Conservation (phyloP, 2,113 vertebrate genomes). For the Pheucticus melanocephalus region DNA sequence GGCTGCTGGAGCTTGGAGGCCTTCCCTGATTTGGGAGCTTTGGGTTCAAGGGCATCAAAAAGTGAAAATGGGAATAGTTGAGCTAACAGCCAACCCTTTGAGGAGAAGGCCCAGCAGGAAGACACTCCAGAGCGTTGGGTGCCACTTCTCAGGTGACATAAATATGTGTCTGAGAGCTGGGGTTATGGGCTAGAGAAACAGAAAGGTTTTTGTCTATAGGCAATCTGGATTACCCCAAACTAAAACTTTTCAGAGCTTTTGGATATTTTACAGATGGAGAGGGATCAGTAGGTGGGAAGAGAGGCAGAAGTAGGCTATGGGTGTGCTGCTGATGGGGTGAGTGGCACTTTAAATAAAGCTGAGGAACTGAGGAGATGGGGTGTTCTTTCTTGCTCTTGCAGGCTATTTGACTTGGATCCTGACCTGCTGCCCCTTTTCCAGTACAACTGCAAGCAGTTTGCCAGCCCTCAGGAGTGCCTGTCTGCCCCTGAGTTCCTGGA, state of each 20-base stretch:
- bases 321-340: neutral
- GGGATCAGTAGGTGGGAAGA: neutral
- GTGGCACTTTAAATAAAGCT: neutral
- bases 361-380: neutral
- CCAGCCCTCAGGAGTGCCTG: constrained; percentile 86
- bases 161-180: fast-evolving
- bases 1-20: neutral
- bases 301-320: too few relatives aligned
- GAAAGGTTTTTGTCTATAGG: neutral
- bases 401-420: constrained; percentile 92
- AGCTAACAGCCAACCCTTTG: neutral
- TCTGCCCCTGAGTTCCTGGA: constrained; percentile 89
- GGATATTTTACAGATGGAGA: neutral
- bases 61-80: neutral
- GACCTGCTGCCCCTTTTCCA: constrained; percentile 86
- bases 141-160: neutral
- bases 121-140: neutral
- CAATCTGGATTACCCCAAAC: neutral
- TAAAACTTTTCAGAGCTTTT: neutral
- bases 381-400: constrained; percentile 38
- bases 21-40: neutral
- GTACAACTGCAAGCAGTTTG: constrained; percentile 84
- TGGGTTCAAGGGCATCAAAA: neutral
- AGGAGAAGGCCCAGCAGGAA: neutral
- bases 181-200: neutral